Evolutionary conservation across 2,888 invertebrate species (phyloP), one percentile per base, ranked within the genome.

Genomic region (Pristionchus exspectatus): DNA sequence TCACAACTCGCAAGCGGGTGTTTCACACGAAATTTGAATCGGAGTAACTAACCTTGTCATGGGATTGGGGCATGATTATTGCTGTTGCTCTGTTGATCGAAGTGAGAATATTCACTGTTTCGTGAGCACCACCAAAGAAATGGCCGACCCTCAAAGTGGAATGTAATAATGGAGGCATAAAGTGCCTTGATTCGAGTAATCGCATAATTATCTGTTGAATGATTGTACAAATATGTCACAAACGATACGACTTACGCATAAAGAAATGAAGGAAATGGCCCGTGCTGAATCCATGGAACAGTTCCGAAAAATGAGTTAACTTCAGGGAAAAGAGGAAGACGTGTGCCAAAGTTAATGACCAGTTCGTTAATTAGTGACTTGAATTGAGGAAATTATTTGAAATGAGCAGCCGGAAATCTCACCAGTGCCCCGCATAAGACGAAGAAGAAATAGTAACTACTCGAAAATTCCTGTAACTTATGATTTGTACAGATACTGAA

Each of bases 21-120:
- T 54, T 81, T 81, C 81, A 9, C 50, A 74, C 74, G 38, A 2
- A 21, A 38, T 16, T 38, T 30, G 21, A 72, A 12, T 59, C 24
- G 21, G 18, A 14, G 72, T 4, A 72, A 66, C 81, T 54, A 4
- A 21, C 81, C 81, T 50, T 81, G 44, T 81, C 81, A 81, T 81
- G 81, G 44, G 81, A 81, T 12, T 27, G 81, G 4, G 81, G 81
- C 0, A 54, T 27, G n/a, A 81, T 81, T n/a, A 81, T 81, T 5
- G 81, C 44, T n/a, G 81, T 81, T 81, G 81, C 81, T 81, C 81
- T 50, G 33, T 81, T 81, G 81, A 81, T 81, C 81, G 81, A 44
- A 12, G 50, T 81, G 10, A 81, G 50, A 7, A 81, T 54, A 21
- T 81, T 81, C 50, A 81, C 50, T 1, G 50, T 50, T 44, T 81